A percentile compares a stretch with the other conserved stretches of the same genome.
These are phyloP conservation scores for Chaetodon trifascialis DNA, from an alignment of 2,113 vertebrate species.

Conservation along the genomic window DNA sequence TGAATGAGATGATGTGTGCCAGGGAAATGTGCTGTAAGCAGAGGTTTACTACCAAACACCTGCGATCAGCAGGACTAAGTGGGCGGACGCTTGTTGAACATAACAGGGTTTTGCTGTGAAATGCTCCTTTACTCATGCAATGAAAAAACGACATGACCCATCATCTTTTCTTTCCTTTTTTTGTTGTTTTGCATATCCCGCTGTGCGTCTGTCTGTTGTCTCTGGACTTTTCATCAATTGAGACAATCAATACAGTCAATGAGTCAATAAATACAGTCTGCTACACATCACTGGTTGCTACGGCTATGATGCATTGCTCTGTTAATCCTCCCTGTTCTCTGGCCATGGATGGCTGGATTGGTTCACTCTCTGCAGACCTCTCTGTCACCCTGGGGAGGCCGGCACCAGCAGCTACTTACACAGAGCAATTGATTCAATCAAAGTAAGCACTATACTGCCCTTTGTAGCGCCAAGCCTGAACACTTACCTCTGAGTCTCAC, in stretches of 20 bases:
- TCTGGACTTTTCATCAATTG: slow-evolving; percentile 80
- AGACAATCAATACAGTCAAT: slow-evolving; percentile 84
- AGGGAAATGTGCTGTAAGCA: slow-evolving; percentile 62
- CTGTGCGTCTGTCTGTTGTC: slow-evolving; percentile 70
- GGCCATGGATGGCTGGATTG: slow-evolving; percentile 74
- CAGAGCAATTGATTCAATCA: slow-evolving; percentile 85
- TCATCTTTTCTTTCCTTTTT: slow-evolving; percentile 35
- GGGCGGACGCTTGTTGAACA: slow-evolving; percentile 41
- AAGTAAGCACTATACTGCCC: slow-evolving; percentile 78
- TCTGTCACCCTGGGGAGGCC: slow-evolving; percentile 78
- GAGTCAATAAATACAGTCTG: slow-evolving; percentile 84
- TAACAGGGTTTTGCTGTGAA: slow-evolving; percentile 69
- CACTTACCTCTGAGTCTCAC: slow-evolving; percentile 72
- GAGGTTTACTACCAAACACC: slow-evolving; percentile 52
- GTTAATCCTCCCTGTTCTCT: slow-evolving; percentile 71
- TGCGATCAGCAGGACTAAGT: slow-evolving; percentile 30
- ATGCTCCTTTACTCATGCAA: slow-evolving; percentile 55
- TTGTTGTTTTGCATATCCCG: slow-evolving; percentile 46
- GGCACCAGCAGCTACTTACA: slow-evolving; percentile 81
- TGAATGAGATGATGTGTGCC: slow-evolving; percentile 52
- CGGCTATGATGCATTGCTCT: slow-evolving; percentile 78
- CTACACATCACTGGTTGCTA: slow-evolving; percentile 70
- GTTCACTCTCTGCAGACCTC: slow-evolving; percentile 71
- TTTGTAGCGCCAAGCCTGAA: slow-evolving; percentile 77
- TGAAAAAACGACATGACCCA: slow-evolving; percentile 53